Base-by-base conservation (phyloP, 2,888 invertebrate genomes). In the Lasioglossum malachurum region DNA sequence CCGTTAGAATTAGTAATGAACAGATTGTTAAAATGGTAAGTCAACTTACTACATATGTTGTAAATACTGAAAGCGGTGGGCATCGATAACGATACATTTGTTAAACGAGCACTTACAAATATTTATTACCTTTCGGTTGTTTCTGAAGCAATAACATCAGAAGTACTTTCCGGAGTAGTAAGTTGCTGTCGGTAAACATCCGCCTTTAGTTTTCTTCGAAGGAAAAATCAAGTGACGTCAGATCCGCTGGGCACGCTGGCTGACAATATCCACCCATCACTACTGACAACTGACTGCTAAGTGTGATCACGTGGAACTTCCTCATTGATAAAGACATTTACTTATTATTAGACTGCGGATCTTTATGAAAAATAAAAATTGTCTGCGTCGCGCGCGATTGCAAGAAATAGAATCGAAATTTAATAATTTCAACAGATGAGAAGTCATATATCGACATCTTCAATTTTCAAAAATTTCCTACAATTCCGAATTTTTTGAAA, bases 101-200 rank as follows among this genome's bases (percentile, higher is more conserved):
- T 10, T n/a, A 57, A 57, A 57, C 57, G n/a, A 57, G 12, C 1
- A n/a, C 0, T 4, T 10, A 57, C 12, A n/a, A n/a, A n/a, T n/a
- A 8, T 57, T 57, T 12, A 57, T n/a, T 4, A 57, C 2, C n/a
- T n/a, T n/a, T 2, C 57, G 57, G 12, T 12, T n/a, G 12, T n/a
- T 57, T n/a, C n/a, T n/a, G 57, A 57, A n/a, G n/a, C 57, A 57
- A 57, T 57, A n/a, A n/a, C n/a, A 57, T n/a, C n/a, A 57, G 57
- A n/a, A 57, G 57, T 23, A 57, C n/a, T 57, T 57, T 57, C 57
- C n/a, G 12, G n/a, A 57, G 57, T 10, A 57, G 57, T 57, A n/a
- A n/a, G 23, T 57, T 57, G n/a, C 4, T 12, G 12, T 53, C 53
- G 53, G n/a, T n/a, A 57, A 57, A 57, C 57, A 57, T 57, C 57